These are phyloP conservation scores for Pongo pygmaeus DNA, from an alignment of 2,113 vertebrate species.

Conservation along the genomic window DNA sequence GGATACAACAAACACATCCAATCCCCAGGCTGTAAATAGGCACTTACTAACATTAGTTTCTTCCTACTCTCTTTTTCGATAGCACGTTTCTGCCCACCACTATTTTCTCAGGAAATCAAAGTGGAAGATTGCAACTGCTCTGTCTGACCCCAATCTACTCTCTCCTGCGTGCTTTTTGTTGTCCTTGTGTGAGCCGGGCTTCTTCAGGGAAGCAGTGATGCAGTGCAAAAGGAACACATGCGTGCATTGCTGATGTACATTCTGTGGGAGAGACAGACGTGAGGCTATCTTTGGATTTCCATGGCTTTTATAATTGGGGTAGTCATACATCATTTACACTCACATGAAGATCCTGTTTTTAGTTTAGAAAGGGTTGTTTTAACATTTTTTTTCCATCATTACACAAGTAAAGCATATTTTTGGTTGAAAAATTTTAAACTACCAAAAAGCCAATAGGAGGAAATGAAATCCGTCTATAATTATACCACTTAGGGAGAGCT, in stretches of 20 bases:
- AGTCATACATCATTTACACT: neutral
- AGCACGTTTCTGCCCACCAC: neutral
- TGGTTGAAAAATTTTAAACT: neutral
- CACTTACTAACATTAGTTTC: neutral
- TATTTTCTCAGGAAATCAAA: constrained; percentile 14
- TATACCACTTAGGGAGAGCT: neutral
- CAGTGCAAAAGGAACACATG: accelerated
- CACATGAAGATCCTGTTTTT: neutral
- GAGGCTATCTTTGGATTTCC: neutral
- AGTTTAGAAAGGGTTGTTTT: neutral
- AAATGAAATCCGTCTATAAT: neutral
- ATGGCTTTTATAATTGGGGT: neutral
- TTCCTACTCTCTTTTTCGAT: neutral
- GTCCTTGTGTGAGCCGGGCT: neutral
- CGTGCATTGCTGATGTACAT: neutral
- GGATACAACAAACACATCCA: neutral
- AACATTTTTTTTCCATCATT: neutral
- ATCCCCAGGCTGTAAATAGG: neutral
- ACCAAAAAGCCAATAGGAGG: neutral
- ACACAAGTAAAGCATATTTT: neutral
- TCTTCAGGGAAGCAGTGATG: accelerated
- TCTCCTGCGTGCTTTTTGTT: neutral
- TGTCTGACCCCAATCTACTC: neutral
- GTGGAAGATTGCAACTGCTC: neutral
- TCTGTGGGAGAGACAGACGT: neutral